Evolutionary conservation across 2,888 invertebrate species (phyloP).

Genomic region (Macaria notata): DNA sequence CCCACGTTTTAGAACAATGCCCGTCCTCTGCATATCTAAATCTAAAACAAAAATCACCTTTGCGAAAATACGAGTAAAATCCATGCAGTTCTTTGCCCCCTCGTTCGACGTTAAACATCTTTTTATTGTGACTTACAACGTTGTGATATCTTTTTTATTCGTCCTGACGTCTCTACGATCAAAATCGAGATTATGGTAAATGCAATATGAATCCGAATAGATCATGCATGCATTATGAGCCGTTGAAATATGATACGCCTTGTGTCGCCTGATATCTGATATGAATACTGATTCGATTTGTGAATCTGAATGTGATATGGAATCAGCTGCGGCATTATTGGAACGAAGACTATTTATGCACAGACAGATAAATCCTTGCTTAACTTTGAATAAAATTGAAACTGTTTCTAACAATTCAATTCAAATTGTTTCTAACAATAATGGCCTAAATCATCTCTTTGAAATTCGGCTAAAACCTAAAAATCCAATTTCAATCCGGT

Average conservation of each 20-base stretch:
- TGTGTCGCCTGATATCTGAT: not conserved
- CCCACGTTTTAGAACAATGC: conserved; percentile 2
- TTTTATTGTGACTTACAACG: not conserved
- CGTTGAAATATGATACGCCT: not conserved
- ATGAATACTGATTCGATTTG: not conserved
- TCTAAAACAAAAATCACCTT: conserved; percentile 3
- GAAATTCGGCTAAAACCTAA: too few relatives aligned
- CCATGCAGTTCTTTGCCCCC: conserved; percentile 3
- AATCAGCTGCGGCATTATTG: not conserved
- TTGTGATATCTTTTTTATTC: too few relatives aligned
- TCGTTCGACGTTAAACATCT: not conserved
- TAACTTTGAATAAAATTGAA: too few relatives aligned
- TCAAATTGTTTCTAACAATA: too few relatives aligned
- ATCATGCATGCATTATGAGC: not conserved
- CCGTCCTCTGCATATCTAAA: conserved; percentile 5
- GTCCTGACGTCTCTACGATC: too few relatives aligned
- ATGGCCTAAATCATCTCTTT: too few relatives aligned
- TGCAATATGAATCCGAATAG: conserved; percentile 12
- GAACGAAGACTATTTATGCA: not conserved
- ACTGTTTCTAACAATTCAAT: too few relatives aligned
- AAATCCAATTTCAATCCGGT: too few relatives aligned
- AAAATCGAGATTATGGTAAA: conserved; percentile 4
- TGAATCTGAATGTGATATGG: not conserved
- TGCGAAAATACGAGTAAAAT: not conserved
- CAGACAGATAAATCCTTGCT: not conserved